Evolutionary conservation across 2,888 invertebrate genomes (phyloP).

Genomic region (Himalopsyche anomala): DNA sequence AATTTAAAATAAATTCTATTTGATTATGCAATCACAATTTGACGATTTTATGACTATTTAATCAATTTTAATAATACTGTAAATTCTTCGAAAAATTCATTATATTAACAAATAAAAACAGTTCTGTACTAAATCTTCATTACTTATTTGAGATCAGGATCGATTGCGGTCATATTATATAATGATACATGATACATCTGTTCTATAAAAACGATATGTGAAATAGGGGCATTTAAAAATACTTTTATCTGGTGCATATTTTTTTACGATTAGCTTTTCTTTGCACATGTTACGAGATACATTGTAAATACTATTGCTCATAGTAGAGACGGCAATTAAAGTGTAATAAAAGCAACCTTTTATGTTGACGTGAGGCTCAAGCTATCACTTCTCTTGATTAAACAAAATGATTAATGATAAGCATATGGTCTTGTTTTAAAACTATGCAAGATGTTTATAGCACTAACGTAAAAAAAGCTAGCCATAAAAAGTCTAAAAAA

Average conservation of each 20-base stretch:
- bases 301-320: neutral
- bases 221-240: neutral
- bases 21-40: too few relatives aligned
- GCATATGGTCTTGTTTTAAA: constrained; percentile 22
- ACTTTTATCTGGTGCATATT: too few relatives aligned
- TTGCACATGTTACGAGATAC: neutral
- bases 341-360: constrained; percentile 19
- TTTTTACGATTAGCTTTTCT: neutral
- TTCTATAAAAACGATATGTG: neutral
- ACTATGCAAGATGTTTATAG: neutral
- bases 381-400: constrained; percentile 31
- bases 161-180: too few relatives aligned
- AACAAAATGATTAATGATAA: constrained; percentile 37
- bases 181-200: too few relatives aligned
- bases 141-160: too few relatives aligned
- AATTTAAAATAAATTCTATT: too few relatives aligned
- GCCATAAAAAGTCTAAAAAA: too few relatives aligned
- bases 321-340: constrained; percentile 12
- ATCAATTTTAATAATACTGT: too few relatives aligned
- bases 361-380: constrained; percentile 29
- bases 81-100: too few relatives aligned
- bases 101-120: too few relatives aligned
- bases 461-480: neutral
- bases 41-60: too few relatives aligned
- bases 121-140: too few relatives aligned